Conservation (phyloP, 2,888 invertebrate genomes). For the Plagodis dolabraria region DNA sequence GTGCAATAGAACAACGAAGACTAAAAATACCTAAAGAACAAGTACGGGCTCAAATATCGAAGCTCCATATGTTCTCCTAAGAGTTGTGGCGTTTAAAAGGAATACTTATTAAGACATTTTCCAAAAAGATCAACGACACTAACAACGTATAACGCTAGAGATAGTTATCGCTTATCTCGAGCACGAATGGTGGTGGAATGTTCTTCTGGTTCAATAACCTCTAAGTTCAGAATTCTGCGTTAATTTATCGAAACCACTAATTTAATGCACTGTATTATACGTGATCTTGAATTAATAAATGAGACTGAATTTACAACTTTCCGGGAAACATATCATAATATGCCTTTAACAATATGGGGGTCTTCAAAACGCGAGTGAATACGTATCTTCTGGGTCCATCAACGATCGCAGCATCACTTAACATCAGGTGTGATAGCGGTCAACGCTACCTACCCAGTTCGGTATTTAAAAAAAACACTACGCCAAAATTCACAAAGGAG, state of each 20-base stretch:
- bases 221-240: slow-evolving; percentile 32
- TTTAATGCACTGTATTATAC: neutral
- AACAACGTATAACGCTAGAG: neutral
- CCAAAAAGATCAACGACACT: neutral
- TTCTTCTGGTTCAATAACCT: slow-evolving; percentile 38
- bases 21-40: slow-evolving; percentile 1
- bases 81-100: neutral
- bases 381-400: too few relatives aligned
- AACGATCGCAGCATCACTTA: too few relatives aligned
- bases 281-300: neutral
- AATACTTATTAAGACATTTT: neutral
- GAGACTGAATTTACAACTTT: neutral
- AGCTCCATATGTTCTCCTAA: slow-evolving; percentile 18
- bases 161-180: slow-evolving; percentile 27
- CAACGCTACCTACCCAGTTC: too few relatives aligned
- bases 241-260: neutral
- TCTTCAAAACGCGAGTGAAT: too few relatives aligned
- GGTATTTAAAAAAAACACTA: too few relatives aligned
- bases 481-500: neutral
- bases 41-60: slow-evolving; percentile 3
- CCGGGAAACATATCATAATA: neutral
- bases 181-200: slow-evolving; percentile 36
- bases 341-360: neutral
- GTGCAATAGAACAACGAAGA: neutral
- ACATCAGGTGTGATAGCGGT: too few relatives aligned